Conservation (phyloP, 2,888 invertebrate genomes). For the Pachydiplax longipennis region DNA sequence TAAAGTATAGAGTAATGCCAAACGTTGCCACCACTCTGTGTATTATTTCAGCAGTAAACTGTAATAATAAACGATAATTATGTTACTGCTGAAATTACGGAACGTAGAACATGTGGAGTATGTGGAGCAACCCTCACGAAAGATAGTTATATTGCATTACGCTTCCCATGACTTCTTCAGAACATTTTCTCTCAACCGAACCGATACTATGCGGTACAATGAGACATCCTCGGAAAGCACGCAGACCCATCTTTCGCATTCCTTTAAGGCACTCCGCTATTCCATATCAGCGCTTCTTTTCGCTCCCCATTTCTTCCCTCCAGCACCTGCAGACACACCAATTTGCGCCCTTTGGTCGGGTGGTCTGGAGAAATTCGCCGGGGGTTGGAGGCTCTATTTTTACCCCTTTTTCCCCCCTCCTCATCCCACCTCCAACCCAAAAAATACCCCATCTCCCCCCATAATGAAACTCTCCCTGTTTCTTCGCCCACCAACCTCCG, state of each 20-base stretch:
- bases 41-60: too few species aligned
- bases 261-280: neutral
- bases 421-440: neutral
- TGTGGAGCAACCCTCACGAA: too few species aligned
- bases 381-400: neutral
- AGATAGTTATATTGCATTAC: too few species aligned
- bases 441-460: neutral
- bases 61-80: too few species aligned
- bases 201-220: neutral
- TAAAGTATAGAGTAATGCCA: too few species aligned
- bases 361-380: conserved; percentile 19
- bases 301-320: neutral
- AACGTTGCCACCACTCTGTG: too few species aligned
- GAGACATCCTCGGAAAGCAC: neutral
- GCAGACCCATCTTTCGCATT: neutral
- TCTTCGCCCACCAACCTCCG: neutral
- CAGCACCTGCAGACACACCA: neutral
- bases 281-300: neutral
- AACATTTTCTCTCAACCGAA: too few species aligned
- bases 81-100: too few species aligned
- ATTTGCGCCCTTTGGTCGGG: conserved; percentile 24
- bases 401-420: neutral
- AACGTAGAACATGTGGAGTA: too few species aligned
- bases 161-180: too few species aligned
- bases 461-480: neutral